Conservation (phyloP, 2,888 invertebrate species). For the Cerastoderma edule region DNA sequence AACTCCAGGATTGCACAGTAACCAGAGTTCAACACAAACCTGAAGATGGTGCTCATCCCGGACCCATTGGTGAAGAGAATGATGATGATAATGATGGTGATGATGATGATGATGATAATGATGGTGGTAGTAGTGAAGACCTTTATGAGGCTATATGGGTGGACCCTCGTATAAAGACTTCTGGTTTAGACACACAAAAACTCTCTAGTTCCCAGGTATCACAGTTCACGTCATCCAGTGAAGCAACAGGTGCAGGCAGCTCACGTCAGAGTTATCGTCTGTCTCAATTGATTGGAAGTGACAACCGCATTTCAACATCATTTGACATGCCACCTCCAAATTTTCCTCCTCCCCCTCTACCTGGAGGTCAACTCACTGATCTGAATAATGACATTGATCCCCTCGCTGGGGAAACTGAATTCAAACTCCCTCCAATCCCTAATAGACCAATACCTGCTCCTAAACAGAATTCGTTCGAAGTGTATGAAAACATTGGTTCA, state of each 20-base stretch:
- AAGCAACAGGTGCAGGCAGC: too few species aligned
- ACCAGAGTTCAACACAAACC: background rate
- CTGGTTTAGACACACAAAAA: background rate
- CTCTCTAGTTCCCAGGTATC: too few species aligned
- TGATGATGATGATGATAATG: constrained; percentile 6
- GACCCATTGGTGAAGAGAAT: background rate
- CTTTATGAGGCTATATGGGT: constrained; percentile 63
- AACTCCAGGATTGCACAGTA: background rate
- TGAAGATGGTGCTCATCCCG: background rate
- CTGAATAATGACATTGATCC: constrained; percentile 56
- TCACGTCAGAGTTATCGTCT: background rate
- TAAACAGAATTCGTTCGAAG: constrained; percentile 23
- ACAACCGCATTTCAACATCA: constrained; percentile 32
- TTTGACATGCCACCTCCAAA: constrained; percentile 60
- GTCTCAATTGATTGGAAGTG: constrained; percentile 2
- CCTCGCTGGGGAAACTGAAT: background rate
- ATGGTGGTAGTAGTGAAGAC: constrained; percentile 8
- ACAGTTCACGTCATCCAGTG: too few species aligned
- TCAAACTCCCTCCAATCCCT: constrained; percentile 43
- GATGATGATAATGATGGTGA: background rate
- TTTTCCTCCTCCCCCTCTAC: constrained; percentile 62
- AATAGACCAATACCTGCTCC: constrained; percentile 40
- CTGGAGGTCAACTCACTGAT: constrained; percentile 28
- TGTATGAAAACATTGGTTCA: constrained; percentile 42
- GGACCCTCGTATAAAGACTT: constrained; percentile 19